These are phyloP conservation scores for Lysandra coridon DNA, from an alignment of 2,888 invertebrate genomes.

Conservation along the genomic window DNA sequence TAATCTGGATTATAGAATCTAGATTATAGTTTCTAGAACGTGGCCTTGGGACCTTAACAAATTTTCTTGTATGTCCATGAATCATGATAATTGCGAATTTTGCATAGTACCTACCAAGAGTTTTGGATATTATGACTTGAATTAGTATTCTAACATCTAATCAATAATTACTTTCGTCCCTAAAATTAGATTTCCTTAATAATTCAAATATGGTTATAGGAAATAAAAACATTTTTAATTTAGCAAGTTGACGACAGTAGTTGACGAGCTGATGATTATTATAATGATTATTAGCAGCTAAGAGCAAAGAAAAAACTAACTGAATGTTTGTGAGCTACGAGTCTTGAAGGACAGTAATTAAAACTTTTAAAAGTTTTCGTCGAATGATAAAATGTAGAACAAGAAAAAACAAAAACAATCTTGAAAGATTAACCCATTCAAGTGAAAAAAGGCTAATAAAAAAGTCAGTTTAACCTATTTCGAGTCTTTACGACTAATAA, in stretches of 20 bases:
- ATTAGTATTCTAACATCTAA: too few relatives aligned
- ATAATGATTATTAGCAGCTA: too few relatives aligned
- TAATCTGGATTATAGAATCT: not conserved
- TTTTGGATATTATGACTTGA: not conserved
- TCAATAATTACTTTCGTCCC: too few relatives aligned
- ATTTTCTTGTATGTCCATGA: not conserved
- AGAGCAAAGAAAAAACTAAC: too few relatives aligned
- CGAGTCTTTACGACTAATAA: conserved; percentile 37
- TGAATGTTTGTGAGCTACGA: too few relatives aligned
- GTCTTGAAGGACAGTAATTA: too few relatives aligned
- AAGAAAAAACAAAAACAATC: not conserved
- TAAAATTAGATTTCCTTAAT: too few relatives aligned
- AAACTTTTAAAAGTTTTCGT: not conserved
- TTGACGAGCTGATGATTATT: too few relatives aligned
- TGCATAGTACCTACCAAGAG: not conserved
- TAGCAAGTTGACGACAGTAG: too few relatives aligned
- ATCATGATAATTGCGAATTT: not conserved
- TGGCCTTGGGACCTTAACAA: not conserved
- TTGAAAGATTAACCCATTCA: not conserved
- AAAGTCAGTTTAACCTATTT: conserved; percentile 20
- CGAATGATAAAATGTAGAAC: not conserved
- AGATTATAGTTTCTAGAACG: not conserved
- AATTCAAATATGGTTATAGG: too few relatives aligned
- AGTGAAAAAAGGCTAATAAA: conserved; percentile 11
- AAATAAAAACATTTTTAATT: too few relatives aligned